A percentile compares a stretch with the other conserved stretches of the same genome.
Conservation (phyloP, 1,140 invertebrate genomes). For the Acromyrmex charruanus region DNA sequence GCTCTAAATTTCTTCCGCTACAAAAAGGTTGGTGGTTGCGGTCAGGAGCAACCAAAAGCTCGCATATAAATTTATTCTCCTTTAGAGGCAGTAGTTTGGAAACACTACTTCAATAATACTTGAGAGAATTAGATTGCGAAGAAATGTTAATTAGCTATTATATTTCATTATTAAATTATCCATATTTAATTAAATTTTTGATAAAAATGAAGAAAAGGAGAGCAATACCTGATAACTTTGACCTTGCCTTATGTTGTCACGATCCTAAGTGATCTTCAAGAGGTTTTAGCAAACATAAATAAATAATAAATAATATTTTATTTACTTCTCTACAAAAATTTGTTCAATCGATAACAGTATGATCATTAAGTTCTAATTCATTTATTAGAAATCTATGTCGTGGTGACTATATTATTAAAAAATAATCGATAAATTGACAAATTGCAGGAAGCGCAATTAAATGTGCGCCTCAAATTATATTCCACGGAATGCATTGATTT, state of each 20-base stretch:
- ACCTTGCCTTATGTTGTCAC: no score
- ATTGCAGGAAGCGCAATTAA: background rate
- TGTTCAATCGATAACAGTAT: background rate
- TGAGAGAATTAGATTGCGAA: background rate
- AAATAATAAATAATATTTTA: background rate
- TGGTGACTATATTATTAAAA: background rate
- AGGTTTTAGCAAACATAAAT: background rate
- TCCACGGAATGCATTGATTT: background rate
- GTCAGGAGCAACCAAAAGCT: background rate
- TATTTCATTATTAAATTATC: background rate
- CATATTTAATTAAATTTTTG: background rate
- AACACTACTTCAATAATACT: background rate
- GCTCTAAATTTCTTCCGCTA: conserved; percentile 37
- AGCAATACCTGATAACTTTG: no score
- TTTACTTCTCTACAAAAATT: background rate
- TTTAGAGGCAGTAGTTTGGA: background rate
- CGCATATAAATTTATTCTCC: background rate
- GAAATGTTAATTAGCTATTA: background rate
- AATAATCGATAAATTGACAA: background rate
- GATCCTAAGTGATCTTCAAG: no score
- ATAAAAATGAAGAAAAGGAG: no score
- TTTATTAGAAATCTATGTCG: background rate
- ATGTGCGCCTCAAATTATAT: background rate
- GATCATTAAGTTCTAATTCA: background rate
- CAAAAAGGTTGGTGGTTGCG: conserved; percentile 1